These are phyloP conservation scores for Drosophila imparisetae DNA, from an alignment of 2,888 invertebrate genomes.

Conservation along the genomic window DNA sequence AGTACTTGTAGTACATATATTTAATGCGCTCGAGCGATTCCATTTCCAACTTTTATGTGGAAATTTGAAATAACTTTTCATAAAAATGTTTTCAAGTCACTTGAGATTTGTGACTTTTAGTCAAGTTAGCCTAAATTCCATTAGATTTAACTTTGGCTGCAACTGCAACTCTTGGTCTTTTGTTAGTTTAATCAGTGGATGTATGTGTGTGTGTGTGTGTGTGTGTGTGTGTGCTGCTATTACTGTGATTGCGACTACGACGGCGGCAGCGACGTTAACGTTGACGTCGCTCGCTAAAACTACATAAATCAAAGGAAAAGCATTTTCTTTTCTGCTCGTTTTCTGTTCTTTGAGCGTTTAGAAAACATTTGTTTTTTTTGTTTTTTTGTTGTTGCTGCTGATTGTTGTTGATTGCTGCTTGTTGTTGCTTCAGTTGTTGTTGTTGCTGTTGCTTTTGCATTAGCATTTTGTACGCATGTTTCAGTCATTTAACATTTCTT, in stretches of 20 bases:
- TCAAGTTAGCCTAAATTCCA: not conserved
- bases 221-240: slow-evolving; percentile 22
- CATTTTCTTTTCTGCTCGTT: slow-evolving; percentile 62
- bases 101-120: not conserved
- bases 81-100: not conserved
- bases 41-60: not conserved
- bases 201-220: slow-evolving; percentile 5
- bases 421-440: slow-evolving; percentile 33
- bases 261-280: slow-evolving; percentile 27
- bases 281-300: slow-evolving; percentile 53
- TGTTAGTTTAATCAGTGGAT: not conserved
- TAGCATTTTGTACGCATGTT: slow-evolving; percentile 80
- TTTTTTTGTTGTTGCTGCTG: slow-evolving; percentile 23
- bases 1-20: not conserved
- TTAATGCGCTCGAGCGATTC: not conserved
- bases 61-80: not conserved
- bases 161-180: not conserved
- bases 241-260: slow-evolving; percentile 17
- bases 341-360: slow-evolving; percentile 40
- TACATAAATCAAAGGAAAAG: slow-evolving; percentile 76
- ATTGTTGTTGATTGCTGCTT: slow-evolving; percentile 46
- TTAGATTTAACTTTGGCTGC: not conserved
- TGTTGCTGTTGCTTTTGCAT: slow-evolving; percentile 55
- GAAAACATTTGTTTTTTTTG: slow-evolving; percentile 41
- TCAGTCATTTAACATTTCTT: slow-evolving; percentile 75